phyloP scores from a whole-genome alignment of 2,797 vertebrate genomes.

The Phoxinus dragarum region DNA sequence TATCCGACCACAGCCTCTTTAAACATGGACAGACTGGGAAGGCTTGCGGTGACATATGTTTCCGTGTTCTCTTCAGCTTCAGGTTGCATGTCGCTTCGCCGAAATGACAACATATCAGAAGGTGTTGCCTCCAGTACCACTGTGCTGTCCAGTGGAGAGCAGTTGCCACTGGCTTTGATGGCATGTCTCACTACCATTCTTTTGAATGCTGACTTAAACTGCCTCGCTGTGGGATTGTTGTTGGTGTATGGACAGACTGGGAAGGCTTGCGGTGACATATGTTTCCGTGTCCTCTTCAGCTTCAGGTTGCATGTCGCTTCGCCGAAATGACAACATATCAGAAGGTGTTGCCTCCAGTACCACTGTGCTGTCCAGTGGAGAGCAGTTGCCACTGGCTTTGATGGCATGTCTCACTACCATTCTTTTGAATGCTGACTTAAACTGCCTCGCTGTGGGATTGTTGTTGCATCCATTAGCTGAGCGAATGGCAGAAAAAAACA shows the following conservation, averaged over 20 bases:
- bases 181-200: not conserved
- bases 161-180: not conserved
- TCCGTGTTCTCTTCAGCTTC: not conserved
- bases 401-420: not conserved
- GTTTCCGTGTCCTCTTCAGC: not conserved
- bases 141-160: not conserved
- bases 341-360: not conserved
- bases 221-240: not conserved
- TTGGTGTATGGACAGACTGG: too few species aligned
- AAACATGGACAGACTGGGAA: conserved; percentile 3
- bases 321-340: not conserved
- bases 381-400: not conserved
- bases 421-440: not conserved
- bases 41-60: not conserved
- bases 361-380: not conserved
- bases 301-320: not conserved
- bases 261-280: not conserved
- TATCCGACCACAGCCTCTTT: not conserved
- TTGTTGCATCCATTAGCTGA: not conserved
- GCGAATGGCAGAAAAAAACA: not conserved
- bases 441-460: not conserved
- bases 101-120: not conserved
- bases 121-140: too few species aligned
- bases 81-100: not conserved
- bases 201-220: not conserved